Conservation (phyloP, 2,797 vertebrate species). For the Tarsius wallacei region DNA sequence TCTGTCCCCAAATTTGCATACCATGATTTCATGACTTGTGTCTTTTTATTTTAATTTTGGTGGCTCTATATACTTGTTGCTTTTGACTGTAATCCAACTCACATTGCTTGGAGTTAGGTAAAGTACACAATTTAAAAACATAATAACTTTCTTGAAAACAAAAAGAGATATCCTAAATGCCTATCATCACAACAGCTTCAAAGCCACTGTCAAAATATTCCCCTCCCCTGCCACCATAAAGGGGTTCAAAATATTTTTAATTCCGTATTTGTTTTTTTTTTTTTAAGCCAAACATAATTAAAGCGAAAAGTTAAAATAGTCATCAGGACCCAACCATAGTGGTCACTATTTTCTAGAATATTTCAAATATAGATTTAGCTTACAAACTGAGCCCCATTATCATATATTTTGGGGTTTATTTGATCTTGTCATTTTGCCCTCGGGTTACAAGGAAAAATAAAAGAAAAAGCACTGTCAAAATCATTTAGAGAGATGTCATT, state of each 20-base stretch:
- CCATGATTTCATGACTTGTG: not conserved
- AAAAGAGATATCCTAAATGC: conserved; percentile 1
- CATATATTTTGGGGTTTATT: not conserved
- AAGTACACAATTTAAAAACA: conserved; percentile 51
- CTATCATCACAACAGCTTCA: not conserved
- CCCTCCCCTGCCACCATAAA: not conserved
- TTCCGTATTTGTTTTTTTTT: not conserved
- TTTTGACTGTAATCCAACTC: conserved; percentile 27
- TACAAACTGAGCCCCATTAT: not conserved
- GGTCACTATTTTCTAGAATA: not conserved
- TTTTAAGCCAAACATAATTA: not conserved
- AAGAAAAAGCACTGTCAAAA: conserved; percentile 12
- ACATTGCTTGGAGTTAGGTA: conserved; percentile 56
- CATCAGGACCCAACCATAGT: not conserved
- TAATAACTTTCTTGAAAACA: conserved; percentile 46
- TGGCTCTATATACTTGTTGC: not conserved
- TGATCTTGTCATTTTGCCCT: not conserved
- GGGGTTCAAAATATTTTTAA: conserved; percentile 32
- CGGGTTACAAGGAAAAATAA: not conserved
- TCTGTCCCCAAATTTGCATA: not conserved
- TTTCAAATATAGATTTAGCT: conserved; percentile 35
- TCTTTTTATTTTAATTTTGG: not conserved
- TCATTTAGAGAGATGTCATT: not conserved
- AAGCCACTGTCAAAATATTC: not conserved
- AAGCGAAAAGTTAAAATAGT: not conserved